phyloP scores from a whole-genome alignment of 2,113 vertebrate species.

The Lathamus discolor region DNA sequence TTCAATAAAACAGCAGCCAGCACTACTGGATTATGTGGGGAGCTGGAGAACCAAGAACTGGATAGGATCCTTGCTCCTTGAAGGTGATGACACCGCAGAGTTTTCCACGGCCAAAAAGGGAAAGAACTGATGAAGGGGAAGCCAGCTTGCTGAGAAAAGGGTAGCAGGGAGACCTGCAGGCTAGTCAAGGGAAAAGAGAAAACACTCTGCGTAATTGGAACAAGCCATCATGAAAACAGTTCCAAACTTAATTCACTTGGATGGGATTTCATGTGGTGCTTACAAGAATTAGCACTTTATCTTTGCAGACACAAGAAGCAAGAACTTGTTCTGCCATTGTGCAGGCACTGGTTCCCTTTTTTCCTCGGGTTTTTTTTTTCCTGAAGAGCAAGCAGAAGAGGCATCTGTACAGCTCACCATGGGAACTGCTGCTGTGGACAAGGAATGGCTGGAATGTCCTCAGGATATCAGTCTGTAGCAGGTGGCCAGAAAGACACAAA shows the following conservation, averaged over 20 bases:
- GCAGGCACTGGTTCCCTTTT: background rate
- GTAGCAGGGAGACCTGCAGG: background rate
- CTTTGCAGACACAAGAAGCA: background rate
- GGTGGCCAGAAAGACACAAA: background rate
- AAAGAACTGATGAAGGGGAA: background rate
- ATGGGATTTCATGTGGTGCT: background rate
- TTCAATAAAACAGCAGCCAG: background rate
- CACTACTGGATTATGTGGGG: background rate
- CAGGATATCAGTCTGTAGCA: background rate
- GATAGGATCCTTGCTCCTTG: background rate
- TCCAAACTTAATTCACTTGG: background rate
- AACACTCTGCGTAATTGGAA: background rate
- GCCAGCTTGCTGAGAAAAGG: background rate
- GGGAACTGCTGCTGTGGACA: background rate
- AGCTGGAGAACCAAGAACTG: background rate
- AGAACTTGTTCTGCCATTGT: background rate
- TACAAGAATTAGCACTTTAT: slow-evolving; percentile 6
- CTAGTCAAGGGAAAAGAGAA: background rate
- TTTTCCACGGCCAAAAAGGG: background rate
- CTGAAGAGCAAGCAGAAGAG: background rate
- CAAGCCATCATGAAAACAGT: background rate
- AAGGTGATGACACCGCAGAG: fast-evolving
- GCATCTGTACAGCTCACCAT: background rate
- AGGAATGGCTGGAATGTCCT: background rate
- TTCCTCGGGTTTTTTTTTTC: background rate